Conservation (phyloP, 1,140 invertebrate genomes). For the Goniozus legneri region DNA sequence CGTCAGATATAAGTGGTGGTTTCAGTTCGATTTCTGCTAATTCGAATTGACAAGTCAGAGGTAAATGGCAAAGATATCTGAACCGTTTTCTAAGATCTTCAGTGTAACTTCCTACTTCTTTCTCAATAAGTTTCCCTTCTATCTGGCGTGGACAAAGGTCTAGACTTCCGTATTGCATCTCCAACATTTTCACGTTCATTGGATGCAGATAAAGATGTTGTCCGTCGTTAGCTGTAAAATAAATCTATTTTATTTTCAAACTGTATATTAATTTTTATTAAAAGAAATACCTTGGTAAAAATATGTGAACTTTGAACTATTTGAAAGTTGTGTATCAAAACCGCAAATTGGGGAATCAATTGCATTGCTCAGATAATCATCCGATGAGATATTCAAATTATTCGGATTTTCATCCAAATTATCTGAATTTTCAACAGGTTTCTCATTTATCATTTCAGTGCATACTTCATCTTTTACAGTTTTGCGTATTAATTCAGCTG, state of each 20-base stretch:
- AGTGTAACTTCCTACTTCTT: slow-evolving; percentile 79
- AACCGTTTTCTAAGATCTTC: slow-evolving; percentile 74
- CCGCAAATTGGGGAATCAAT: slow-evolving; percentile 44
- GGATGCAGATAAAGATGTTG: slow-evolving; percentile 91
- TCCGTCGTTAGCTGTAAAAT: slow-evolving; percentile 73
- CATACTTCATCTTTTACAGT: slow-evolving; percentile 1
- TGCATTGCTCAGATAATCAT: slow-evolving; percentile 29
- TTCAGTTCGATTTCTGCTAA: slow-evolving; percentile 82
- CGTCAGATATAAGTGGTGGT: slow-evolving; percentile 66
- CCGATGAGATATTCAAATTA: slow-evolving; percentile 1
- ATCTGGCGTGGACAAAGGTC: slow-evolving; percentile 75
- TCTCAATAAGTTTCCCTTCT: slow-evolving; percentile 73
- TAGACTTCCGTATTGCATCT: slow-evolving; percentile 78
- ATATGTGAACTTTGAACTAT: slow-evolving; percentile 65
- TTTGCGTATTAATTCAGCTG: too few relatives aligned
- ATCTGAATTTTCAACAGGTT: too few relatives aligned
- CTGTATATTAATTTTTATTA: not conserved
- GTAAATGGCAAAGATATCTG: slow-evolving; percentile 83
- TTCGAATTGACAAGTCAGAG: slow-evolving; percentile 85
- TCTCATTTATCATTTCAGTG: not conserved
- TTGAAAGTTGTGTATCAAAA: slow-evolving; percentile 25
- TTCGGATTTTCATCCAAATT: not conserved
- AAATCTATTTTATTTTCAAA: slow-evolving; percentile 14
- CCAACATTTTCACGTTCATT: slow-evolving; percentile 86
- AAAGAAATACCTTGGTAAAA: slow-evolving; percentile 77